Percentiles rank a stretch among this genome's conserved stretches.
Evolutionary conservation across 2,888 invertebrate genomes (phyloP).

Genomic region (Stramonita haemastoma): DNA sequence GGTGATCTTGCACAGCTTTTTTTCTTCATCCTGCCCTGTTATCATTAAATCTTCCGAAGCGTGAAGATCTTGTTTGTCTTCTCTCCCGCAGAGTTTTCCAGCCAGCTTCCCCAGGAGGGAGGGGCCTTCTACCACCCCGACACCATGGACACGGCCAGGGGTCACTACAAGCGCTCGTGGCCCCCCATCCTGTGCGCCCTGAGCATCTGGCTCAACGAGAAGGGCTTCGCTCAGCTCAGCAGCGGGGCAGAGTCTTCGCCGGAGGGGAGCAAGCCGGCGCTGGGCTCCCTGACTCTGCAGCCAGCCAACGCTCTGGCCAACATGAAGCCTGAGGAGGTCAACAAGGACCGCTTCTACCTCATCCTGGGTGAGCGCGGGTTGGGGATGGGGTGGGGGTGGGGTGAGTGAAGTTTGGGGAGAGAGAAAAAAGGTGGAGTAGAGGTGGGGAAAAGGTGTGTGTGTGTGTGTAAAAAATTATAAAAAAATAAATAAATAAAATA

Average conservation of each 20-base stretch:
- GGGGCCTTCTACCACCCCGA: conserved; percentile 98
- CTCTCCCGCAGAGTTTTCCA: conserved; percentile 86
- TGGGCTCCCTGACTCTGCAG: conserved; percentile 51
- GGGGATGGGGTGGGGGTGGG: background rate
- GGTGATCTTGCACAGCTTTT: too few relatives aligned
- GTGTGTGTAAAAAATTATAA: too few relatives aligned
- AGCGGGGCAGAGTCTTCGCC: conserved; percentile 45
- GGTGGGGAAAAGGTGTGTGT: too few relatives aligned
- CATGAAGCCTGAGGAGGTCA: conserved; percentile 80
- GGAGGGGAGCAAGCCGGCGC: conserved; percentile 36
- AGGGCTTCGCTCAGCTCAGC: conserved; percentile 80
- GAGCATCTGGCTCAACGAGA: conserved; percentile 88
- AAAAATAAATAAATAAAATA: too few relatives aligned
- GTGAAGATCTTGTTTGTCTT: too few relatives aligned
- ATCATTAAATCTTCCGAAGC: too few relatives aligned
- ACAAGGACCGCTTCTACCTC: conserved; percentile 85
- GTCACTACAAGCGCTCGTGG: conserved; percentile 95
- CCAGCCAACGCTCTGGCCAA: conserved; percentile 74
- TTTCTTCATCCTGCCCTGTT: too few relatives aligned
- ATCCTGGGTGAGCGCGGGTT: conserved; percentile 86
- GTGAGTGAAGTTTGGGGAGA: too few relatives aligned
- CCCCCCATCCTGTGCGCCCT: conserved; percentile 96
- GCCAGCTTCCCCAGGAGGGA: conserved; percentile 87
- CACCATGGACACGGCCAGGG: conserved; percentile 93
- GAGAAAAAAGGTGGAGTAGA: too few relatives aligned